phyloP scores from a whole-genome alignment of 2,888 invertebrate species.

The Lasioglossum figueresi region DNA sequence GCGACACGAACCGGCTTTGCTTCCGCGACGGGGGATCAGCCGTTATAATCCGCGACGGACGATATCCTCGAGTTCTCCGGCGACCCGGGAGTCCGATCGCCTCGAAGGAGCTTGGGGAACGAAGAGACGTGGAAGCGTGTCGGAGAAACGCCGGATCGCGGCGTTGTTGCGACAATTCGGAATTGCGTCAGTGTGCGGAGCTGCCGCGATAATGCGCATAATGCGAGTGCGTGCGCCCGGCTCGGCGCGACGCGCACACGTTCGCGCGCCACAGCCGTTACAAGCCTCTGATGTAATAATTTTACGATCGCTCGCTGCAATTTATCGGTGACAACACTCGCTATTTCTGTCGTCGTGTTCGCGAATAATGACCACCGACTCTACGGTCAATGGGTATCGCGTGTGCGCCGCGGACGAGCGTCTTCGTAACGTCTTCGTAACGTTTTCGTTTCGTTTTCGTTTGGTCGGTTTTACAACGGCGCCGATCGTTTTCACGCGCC shows the following conservation, averaged over 20 bases:
- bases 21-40: slow-evolving; percentile 60
- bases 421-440: not conserved
- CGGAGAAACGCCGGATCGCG: not conserved
- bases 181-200: slow-evolving; percentile 50
- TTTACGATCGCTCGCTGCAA: slow-evolving; percentile 67
- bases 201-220: slow-evolving; percentile 50
- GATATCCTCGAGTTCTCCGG: not conserved
- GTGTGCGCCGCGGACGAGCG: not conserved
- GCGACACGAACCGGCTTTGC: slow-evolving; percentile 72
- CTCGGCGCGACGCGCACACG: not conserved
- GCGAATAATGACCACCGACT: slow-evolving; percentile 39
- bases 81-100: not conserved
- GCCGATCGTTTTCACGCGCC: slow-evolving; percentile 5
- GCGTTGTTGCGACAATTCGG: slow-evolving; percentile 47
- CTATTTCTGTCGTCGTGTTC: slow-evolving; percentile 64
- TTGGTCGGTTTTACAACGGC: not conserved
- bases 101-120: not conserved
- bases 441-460: not conserved
- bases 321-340: slow-evolving; percentile 67
- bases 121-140: not conserved
- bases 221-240: not conserved
- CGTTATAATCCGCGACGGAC: slow-evolving; percentile 1
- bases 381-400: slow-evolving; percentile 36
- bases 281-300: slow-evolving; percentile 66
- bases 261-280: slow-evolving; percentile 39